A percentile compares a stretch with the other conserved stretches of the same genome.
Evolutionary conservation across 2,888 invertebrate genomes (phyloP).

Genomic region (Selenia dentaria): DNA sequence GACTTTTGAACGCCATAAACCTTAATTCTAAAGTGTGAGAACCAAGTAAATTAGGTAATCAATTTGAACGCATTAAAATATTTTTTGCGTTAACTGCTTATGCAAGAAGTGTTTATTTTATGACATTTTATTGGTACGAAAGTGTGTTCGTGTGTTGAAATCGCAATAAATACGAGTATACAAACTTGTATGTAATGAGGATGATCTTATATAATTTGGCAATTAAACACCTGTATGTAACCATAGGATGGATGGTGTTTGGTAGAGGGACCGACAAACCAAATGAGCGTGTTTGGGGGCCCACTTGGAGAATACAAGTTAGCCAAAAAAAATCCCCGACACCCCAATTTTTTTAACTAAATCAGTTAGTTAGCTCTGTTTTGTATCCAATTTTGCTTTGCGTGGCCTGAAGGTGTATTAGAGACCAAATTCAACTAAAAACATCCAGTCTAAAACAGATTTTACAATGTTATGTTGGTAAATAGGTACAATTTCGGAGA

Average conservation of each 20-base stretch:
- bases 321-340: too few relatives aligned
- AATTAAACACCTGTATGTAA: constrained; percentile 8
- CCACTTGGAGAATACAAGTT: too few relatives aligned
- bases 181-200: neutral
- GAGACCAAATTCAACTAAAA: too few relatives aligned
- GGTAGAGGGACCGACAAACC: too few relatives aligned
- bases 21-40: constrained; percentile 37
- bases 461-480: too few relatives aligned
- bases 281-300: too few relatives aligned
- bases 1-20: constrained; percentile 30
- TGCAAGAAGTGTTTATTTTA: constrained; percentile 29
- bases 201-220: constrained; percentile 15
- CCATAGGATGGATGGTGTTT: constrained; percentile 1
- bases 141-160: neutral
- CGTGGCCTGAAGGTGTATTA: too few relatives aligned
- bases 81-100: constrained; percentile 23
- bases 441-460: too few relatives aligned
- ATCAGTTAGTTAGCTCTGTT: too few relatives aligned
- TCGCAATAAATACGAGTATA: neutral
- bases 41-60: constrained; percentile 32
- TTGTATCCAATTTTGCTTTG: too few relatives aligned
- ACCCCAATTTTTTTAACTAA: too few relatives aligned
- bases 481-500: too few relatives aligned
- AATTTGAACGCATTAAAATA: constrained; percentile 24
- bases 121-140: constrained; percentile 12